phyloP scores from a whole-genome alignment of 2,113 vertebrate species.

The Callipepla squamata region DNA sequence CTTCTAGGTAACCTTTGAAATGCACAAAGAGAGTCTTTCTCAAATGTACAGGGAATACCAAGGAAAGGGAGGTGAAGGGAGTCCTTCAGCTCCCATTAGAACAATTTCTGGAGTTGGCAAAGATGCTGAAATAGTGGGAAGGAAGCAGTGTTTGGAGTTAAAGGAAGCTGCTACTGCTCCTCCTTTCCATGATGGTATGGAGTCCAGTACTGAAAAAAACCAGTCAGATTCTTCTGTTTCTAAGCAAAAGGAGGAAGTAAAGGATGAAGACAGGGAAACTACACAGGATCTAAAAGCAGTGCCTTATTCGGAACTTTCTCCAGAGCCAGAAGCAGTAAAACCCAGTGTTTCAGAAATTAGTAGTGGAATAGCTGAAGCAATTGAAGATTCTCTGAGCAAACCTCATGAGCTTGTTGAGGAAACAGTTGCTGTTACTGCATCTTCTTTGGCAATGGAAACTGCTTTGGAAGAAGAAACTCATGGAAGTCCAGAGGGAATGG shows the following conservation, averaged over 20 bases:
- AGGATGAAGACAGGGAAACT: not conserved
- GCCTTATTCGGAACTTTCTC: slow-evolving; percentile 4
- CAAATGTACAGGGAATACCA: slow-evolving; percentile 90
- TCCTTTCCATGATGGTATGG: not conserved
- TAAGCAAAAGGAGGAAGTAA: slow-evolving; percentile 43
- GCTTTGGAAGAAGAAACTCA: slow-evolving; percentile 65
- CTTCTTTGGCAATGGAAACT: slow-evolving; percentile 12
- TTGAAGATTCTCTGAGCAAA: slow-evolving; percentile 43
- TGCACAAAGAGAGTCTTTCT: slow-evolving; percentile 92
- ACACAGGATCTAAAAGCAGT: not conserved
- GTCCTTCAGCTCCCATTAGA: slow-evolving; percentile 71
- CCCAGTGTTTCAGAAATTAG: slow-evolving; percentile 42
- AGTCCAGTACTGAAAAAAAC: slow-evolving; percentile 59
- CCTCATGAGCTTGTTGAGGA: slow-evolving; percentile 55
- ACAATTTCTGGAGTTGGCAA: slow-evolving; percentile 80
- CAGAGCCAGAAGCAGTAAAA: not conserved
- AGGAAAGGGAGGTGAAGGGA: slow-evolving; percentile 74
- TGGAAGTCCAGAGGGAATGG: slow-evolving; percentile 50
- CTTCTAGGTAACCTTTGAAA: slow-evolving; percentile 93
- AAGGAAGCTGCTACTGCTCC: slow-evolving; percentile 39
- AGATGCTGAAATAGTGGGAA: slow-evolving; percentile 60
- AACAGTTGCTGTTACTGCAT: slow-evolving; percentile 52
- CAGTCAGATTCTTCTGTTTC: slow-evolving; percentile 53
- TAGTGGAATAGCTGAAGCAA: slow-evolving; percentile 64
- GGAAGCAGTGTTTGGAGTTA: slow-evolving; percentile 38